Base-by-base conservation (phyloP, 2,888 invertebrate genomes). In the Marronus borbonicus region DNA sequence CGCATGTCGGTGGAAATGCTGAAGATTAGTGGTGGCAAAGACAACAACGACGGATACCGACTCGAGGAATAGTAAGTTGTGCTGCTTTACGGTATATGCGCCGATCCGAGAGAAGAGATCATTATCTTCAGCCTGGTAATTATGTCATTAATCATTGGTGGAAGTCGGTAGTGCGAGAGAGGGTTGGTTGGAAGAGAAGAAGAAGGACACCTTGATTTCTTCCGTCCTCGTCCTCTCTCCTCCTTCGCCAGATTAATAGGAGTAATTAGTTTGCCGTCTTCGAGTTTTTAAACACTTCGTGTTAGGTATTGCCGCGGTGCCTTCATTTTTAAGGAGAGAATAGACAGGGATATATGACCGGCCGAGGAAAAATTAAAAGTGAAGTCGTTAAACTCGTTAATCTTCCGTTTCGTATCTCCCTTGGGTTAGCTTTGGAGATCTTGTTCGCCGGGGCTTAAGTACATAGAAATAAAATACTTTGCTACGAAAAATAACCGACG, bases 61-160 rank as follows among this genome's bases (percentile, higher is more conserved):
- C n/a, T 14, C 50, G 49, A 66, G 31, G 31, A 64, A 64, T 31
- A 66, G 66, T 66, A 66, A 66, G 66, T 66, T 31, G 50, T 50
- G 52, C 28, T 50, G 20, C 66, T 66, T 58, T 58, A 58, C 50
- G 68, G 49, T 50, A 50, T 31, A 68, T 14, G 50, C 72, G 62
- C 24, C 60, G 64, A 72, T 77, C 72, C 77, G 49, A 60, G 70
- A 50, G 64, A 76, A 58, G 78, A 80, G 82, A 82, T 82, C 80
- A 81, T 82, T 82, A 82, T 82, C 82, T 80, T 79, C 66, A 80
- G 74, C 82, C 82, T 80, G 81, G 83, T 84, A 84, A 84, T 84
- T 84, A 84, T 84, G 82, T 81, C 84, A 84, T 84, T 84, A 84
- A 84, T 84, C 84, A 84, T 82, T 66, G 72, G 72, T 76, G 74